Evolutionary conservation across 37 sponge, comb jelly and placozoan genomes (phyloP).

Genomic region (Cladorhizidae sp.): DNA sequence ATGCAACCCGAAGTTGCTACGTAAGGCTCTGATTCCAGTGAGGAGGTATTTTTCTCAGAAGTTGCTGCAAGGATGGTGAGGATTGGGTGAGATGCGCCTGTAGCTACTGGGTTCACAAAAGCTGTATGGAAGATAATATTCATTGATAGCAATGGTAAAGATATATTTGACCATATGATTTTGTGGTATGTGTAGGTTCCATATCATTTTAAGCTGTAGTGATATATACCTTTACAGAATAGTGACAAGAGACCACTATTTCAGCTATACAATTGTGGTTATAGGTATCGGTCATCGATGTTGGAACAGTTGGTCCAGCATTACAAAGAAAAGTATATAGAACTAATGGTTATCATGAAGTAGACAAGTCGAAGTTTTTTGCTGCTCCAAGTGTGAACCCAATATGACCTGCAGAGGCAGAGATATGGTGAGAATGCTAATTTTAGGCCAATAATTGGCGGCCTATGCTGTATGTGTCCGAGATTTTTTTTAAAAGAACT

Average conservation of each 20-base stretch:
- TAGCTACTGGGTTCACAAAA: not conserved
- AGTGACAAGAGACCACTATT: not conserved
- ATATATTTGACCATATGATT: not conserved
- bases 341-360: not conserved
- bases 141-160: not conserved
- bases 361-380: not conserved
- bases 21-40: too few species aligned
- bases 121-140: not conserved
- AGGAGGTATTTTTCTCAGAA: not conserved
- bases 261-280: not conserved
- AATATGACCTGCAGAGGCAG: not conserved
- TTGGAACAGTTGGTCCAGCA: not conserved
- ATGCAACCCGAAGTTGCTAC: too few species aligned
- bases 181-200: too few species aligned
- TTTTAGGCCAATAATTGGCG: not conserved
- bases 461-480: not conserved
- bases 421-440: not conserved
- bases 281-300: not conserved
- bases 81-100: not conserved
- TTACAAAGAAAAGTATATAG: not conserved
- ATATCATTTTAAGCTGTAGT: too few species aligned
- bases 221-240: not conserved
- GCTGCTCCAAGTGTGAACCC: not conserved
- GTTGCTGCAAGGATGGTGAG: not conserved
- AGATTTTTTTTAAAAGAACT: too few species aligned